Percentiles rank a stretch among this genome's conserved stretches.
Evolutionary conservation across 2,888 invertebrate genomes (phyloP).

Genomic region (Monoplex corrugatus): DNA sequence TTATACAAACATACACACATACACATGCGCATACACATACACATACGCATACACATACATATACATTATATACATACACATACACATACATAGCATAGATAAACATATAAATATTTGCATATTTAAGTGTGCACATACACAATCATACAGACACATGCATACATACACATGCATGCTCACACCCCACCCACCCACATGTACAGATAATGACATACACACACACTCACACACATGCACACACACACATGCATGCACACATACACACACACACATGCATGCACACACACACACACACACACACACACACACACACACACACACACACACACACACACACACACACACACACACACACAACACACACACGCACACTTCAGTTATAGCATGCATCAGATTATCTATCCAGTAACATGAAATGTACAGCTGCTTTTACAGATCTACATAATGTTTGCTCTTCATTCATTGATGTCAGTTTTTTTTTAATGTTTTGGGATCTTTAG

Average conservation of each 20-base stretch:
- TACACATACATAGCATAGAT: too few relatives aligned
- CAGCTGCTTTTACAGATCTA: not conserved
- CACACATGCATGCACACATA: not conserved
- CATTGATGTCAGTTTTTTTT: too few relatives aligned
- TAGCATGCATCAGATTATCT: not conserved
- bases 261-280: not conserved
- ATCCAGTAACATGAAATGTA: not conserved
- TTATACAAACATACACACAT: too few relatives aligned
- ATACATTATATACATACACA: not conserved
- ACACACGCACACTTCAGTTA: not conserved
- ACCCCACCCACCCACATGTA: slow-evolving; percentile 1
- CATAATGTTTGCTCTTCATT: too few relatives aligned
- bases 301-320: not conserved
- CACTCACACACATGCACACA: slow-evolving; percentile 6
- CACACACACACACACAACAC: not conserved
- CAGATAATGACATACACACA: not conserved
- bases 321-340: slow-evolving; percentile 15
- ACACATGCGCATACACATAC: too few relatives aligned
- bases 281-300: slow-evolving; percentile 21
- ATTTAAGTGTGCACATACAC: too few relatives aligned
- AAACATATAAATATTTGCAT: too few relatives aligned
- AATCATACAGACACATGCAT: slow-evolving; percentile 17
- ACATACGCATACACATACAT: too few relatives aligned
- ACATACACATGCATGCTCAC: not conserved
- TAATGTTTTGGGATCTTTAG: too few relatives aligned